Base-by-base conservation (phyloP, 2,888 invertebrate species). In the Xestia c-nigrum region DNA sequence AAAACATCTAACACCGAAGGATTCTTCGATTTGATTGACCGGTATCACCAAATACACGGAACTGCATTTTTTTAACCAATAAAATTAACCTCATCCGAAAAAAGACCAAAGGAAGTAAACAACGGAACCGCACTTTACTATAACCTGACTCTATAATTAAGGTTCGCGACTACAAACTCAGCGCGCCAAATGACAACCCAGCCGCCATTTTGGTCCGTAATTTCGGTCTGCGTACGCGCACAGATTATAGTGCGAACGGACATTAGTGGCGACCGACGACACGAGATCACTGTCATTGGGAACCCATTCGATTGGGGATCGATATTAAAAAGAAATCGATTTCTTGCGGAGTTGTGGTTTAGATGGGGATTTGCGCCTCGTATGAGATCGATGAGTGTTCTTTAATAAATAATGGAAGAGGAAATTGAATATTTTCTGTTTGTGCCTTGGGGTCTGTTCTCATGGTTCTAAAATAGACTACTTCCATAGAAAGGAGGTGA, bases 181-280 rank as follows among this genome's bases (percentile, higher is more conserved):
- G 85, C 86, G 86, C 92, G 92, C 93, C 92, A 96, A 96, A 96
- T 96, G 95, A 96, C 95, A 96, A 92, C 93, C 92, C 93, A 91
- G 91, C 92, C 89, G 93, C 93, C 94, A 93, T 94, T 91, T 94
- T 92, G 92, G 87, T 83, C 89, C 87, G 90, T 94, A 95, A 95
- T 96, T 95, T 94, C 87, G 92, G 92, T 85, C 87, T 94, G 93
- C 92, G 93, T 92, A 91, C 87, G 92, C 87, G 80, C 92, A 91
- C 93, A 94, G 95, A 96, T 96, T 96, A 95, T 93, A 95, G 95
- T 92, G 94, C 92, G 85, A 91, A 88, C 87, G 83, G 88, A 89
- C 90, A 94, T 94, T 94, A 93, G 94, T 88, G 90, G 91, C 90
- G 88, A 87, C 88, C 88, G 92, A 89, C 90, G 94, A 94, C 94